Percentiles rank a stretch among this genome's conserved stretches.
Conservation (phyloP, 2,888 invertebrate species). For the Steromphala cineraria region DNA sequence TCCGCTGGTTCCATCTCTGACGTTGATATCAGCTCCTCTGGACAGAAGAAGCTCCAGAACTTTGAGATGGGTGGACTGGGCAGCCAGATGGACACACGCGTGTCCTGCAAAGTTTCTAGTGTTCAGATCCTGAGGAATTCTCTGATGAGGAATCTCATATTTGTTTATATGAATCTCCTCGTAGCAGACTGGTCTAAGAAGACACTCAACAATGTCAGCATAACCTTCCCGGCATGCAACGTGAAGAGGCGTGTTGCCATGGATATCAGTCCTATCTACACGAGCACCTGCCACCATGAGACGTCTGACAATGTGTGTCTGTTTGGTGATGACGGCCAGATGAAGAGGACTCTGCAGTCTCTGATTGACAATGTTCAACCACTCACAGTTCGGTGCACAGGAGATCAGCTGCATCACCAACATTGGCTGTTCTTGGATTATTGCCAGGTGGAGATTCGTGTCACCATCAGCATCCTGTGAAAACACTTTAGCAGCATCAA, state of each 20-base stretch:
- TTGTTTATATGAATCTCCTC: constrained; percentile 69
- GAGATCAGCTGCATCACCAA: constrained; percentile 85
- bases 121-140: constrained; percentile 74
- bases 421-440: constrained; percentile 85
- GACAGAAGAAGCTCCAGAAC: constrained; percentile 12
- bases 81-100: constrained; percentile 10
- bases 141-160: constrained; percentile 76
- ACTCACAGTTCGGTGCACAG: constrained; percentile 85
- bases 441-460: constrained; percentile 86
- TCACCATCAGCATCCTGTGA: constrained; percentile 16
- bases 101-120: constrained; percentile 4
- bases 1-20: constrained; percentile 61
- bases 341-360: constrained; percentile 87
- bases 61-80: not conserved
- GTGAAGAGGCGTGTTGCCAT: constrained; percentile 91
- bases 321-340: constrained; percentile 87
- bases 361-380: constrained; percentile 88
- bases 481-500: constrained; percentile 77
- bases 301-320: constrained; percentile 84
- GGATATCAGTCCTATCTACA: constrained; percentile 81
- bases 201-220: constrained; percentile 83
- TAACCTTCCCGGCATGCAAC: constrained; percentile 86
- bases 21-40: not conserved
- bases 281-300: constrained; percentile 87
- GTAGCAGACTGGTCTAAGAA: constrained; percentile 78